Conservation (phyloP, 2,113 vertebrate genomes). For the Chaetodon trifascialis region DNA sequence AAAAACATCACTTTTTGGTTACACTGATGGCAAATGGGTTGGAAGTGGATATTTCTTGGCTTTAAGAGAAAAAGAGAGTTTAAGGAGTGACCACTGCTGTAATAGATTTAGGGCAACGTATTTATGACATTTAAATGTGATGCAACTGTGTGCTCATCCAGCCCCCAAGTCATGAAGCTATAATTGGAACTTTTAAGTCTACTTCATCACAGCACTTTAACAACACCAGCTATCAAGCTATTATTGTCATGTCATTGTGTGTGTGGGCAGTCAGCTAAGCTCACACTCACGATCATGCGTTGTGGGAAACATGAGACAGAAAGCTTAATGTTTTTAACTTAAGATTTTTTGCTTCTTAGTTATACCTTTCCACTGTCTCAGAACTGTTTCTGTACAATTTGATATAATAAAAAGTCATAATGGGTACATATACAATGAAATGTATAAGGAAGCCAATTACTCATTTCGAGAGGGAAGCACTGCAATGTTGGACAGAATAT, state of each 20-base stretch:
- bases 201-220: not conserved
- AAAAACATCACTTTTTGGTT: not conserved
- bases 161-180: not conserved
- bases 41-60: too few species aligned
- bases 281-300: not conserved
- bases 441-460: constrained; percentile 34
- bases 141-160: not conserved
- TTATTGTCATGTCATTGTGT: not conserved
- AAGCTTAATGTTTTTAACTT: constrained; percentile 15
- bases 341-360: constrained; percentile 23
- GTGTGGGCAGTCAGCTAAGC: not conserved
- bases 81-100: not conserved
- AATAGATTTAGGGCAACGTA: not conserved
- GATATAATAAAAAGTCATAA: not conserved
- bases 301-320: constrained; percentile 6
- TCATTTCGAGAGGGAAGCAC: constrained; percentile 25
- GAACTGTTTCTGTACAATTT: not conserved
- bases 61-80: not conserved
- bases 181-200: not conserved
- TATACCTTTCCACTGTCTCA: not conserved
- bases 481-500: constrained; percentile 24
- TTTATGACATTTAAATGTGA: not conserved
- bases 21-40: not conserved
- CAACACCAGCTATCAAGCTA: not conserved
- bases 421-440: not conserved